Evolutionary conservation across 2,888 invertebrate species (phyloP).

Genomic region (Pachydiplax longipennis): DNA sequence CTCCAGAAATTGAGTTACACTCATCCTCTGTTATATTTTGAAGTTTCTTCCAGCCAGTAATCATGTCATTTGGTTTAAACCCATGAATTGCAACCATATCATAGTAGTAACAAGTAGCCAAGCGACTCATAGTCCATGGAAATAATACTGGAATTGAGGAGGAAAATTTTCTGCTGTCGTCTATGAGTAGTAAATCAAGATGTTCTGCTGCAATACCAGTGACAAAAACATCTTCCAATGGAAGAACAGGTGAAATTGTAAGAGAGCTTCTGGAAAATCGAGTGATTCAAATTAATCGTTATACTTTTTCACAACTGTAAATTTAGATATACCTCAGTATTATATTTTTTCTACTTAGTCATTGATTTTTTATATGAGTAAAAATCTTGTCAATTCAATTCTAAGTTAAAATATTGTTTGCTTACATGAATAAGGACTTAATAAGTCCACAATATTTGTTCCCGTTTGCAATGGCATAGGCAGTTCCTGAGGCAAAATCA

Average conservation of each 20-base stretch:
- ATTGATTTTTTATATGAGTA: no score
- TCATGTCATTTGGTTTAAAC: slow-evolving; percentile 46
- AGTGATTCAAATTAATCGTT: background rate
- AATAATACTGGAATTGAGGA: slow-evolving; percentile 45
- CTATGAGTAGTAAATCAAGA: slow-evolving; percentile 48
- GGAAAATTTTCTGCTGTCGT: slow-evolving; percentile 47
- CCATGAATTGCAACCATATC: slow-evolving; percentile 48
- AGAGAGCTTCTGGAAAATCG: slow-evolving; percentile 53
- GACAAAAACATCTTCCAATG: slow-evolving; percentile 57
- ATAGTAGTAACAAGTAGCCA: slow-evolving; percentile 45
- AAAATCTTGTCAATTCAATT: background rate
- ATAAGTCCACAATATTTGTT: background rate
- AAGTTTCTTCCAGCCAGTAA: background rate
- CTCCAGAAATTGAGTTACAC: background rate
- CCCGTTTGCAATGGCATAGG: slow-evolving; percentile 55
- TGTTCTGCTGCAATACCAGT: slow-evolving; percentile 54
- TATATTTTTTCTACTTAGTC: background rate
- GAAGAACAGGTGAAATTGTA: slow-evolving; percentile 53
- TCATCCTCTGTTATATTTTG: background rate
- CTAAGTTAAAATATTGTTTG: background rate
- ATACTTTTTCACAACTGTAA: background rate
- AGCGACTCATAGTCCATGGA: slow-evolving; percentile 11
- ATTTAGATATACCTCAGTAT: background rate
- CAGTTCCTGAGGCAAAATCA: slow-evolving; percentile 56
- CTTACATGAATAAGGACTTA: background rate